phyloP scores from a whole-genome alignment of 2,797 vertebrate species.

The Balearica regulorum region DNA sequence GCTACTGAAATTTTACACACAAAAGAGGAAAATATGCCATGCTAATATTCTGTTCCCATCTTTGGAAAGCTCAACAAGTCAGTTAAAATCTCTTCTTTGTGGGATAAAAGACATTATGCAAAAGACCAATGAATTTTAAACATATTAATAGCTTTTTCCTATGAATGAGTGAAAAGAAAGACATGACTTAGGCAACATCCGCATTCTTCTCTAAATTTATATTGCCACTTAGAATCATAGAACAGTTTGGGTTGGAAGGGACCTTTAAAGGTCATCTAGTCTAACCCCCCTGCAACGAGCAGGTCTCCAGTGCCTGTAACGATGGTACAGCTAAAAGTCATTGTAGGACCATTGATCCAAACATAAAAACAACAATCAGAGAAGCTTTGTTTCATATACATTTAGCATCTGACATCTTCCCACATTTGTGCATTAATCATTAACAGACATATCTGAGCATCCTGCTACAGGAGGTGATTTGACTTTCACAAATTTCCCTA shows the following conservation, averaged over 20 bases:
- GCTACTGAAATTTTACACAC: neutral
- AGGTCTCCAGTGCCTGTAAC: neutral
- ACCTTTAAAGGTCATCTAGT: too few species aligned
- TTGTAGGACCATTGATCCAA: neutral
- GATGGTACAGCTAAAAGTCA: neutral
- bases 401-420: neutral
- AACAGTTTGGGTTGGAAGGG: too few species aligned
- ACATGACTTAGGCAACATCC: neutral
- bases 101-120: neutral
- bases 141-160: neutral
- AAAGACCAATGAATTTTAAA: neutral
- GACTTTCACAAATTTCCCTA: slow-evolving; percentile 43
- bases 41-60: neutral
- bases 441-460: slow-evolving; percentile 12
- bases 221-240: neutral
- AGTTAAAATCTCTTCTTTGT: neutral
- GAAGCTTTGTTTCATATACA: neutral
- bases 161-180: neutral
- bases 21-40: neutral
- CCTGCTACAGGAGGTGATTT: slow-evolving; percentile 24
- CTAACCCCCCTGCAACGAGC: too few species aligned
- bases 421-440: neutral
- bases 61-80: neutral
- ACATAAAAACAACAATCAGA: neutral
- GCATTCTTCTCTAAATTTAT: neutral